Base-by-base conservation (phyloP, 2,113 vertebrate genomes). In the Hemibagrus wyckioides region DNA sequence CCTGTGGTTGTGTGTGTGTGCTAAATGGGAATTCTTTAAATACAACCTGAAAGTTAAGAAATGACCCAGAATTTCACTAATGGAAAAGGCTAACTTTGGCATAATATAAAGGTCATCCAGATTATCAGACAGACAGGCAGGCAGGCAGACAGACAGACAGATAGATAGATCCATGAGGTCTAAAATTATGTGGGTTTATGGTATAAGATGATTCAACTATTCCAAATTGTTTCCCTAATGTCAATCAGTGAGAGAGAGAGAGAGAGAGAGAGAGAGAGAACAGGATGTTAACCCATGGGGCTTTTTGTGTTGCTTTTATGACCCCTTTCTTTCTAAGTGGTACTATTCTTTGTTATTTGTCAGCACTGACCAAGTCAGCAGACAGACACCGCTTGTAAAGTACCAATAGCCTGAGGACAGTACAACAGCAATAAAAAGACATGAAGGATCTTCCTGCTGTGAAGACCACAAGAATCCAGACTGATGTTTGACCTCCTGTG, bases 341-440 rank as follows among this genome's bases (percentile, higher is more conserved):
- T 57, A 48, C 52, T 82, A 54, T 84, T 91, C 75, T 52, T 17
- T 54, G 83, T 89, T 80, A 67, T 91, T 88, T 90, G 86, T 91
- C 87, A 89, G 81, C 63, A 83, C 52, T 88, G 87, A 83, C 90
- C 84, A 81, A 54, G 86, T 83, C 88, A 87, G 84, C 54, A 85
- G 86, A 83, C 89, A 91, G 90, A 76, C 86, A 88, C 80, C 56
- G 85, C 86, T 67, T 61, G 71, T 92, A 92, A 92, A 92, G 84
- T 69, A 57, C 57, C 56, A 44, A 80, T 69, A 30, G 80, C 88
- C 89, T 50, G 9, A 61, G 61, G 90, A 88, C 87, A 88, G 84
- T 88, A 76, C 75, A 59, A 39, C 21, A 77, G 77, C 50, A 85
- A 88, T 76, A 19, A 54, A 80, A 33, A 19, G 41, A 80, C 36